Conservation (phyloP, 2,113 vertebrate genomes). For the Helogale parvula region DNA sequence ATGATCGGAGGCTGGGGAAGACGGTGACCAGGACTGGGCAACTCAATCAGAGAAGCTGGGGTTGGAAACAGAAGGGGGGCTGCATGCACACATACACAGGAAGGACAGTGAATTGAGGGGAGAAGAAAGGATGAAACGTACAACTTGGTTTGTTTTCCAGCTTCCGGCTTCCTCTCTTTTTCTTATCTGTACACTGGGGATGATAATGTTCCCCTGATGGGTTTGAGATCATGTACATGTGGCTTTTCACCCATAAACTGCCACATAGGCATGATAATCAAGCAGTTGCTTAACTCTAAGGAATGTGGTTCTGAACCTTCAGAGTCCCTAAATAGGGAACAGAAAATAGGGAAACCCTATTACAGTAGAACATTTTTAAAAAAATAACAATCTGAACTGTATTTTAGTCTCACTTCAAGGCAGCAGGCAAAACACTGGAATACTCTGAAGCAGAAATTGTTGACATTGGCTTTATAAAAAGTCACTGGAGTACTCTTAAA, state of each 20-base stretch:
- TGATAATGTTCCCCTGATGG: neutral
- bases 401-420: neutral
- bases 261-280: neutral
- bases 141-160: neutral
- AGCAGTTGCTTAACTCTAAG: neutral
- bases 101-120: neutral
- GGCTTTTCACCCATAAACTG: neutral
- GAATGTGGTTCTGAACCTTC: neutral
- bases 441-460: neutral
- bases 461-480: neutral
- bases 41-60: neutral
- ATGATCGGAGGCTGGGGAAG: neutral
- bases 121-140: neutral
- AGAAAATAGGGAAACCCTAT: neutral
- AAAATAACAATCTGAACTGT: neutral
- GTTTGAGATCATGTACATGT: neutral
- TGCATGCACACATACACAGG: neutral
- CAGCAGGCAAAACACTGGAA: neutral
- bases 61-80: neutral
- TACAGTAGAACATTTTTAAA: neutral
- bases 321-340: neutral
- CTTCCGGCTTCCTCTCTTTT: neutral
- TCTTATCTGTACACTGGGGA: neutral
- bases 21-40: neutral
- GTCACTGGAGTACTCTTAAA: neutral